Base-by-base conservation (phyloP, 2,888 invertebrate genomes). In the Drosophila flavopinicola region DNA sequence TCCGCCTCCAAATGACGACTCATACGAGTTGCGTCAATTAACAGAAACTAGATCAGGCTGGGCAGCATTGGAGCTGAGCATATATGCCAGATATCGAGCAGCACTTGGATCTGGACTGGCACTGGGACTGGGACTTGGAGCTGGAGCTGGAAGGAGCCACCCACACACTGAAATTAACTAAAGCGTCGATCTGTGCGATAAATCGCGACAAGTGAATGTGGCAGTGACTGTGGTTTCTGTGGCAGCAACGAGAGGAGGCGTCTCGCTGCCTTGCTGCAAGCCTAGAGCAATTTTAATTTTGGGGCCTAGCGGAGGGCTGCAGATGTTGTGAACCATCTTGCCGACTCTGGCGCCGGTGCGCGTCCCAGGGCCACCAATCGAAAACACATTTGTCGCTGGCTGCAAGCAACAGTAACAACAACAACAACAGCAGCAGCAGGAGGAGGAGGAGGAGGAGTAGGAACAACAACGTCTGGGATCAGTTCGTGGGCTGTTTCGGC, bases 361-460 rank as follows among this genome's bases (percentile, higher is more conserved):
- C 54, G 66, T 42, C 48, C 61, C 49, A 56, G 65, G 72, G 59
- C 45, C 68, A 67, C 75, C 84, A 85, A 85, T 85, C 78, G 84
- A 85, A 85, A 85, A 84, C 84, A 85, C 84, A 85, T 85, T 85
- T 85, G 84, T 85, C 83, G 84, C 78, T 57, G 68, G 53, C 33
- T 41, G 35, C 24, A 35, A 17, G 45, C 11, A 32, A 15, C 35
- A 51, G 45, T 75, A 66, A 49, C 64, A 58, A 33, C 42, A 57
- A n/a, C 65, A 65, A 11, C 54, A 38, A 6, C 65, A 53, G 38
- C 49, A 27, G 20, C 27, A 49, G 7, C 51, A 47, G 1, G 25
- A 23, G 5, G 23, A 13, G 4, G 10, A 51, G 6, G 6, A 17
- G 10, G 27, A 32, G 6, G 20, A 32, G 5, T 5, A 15, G 20